A percentile compares a stretch with the other conserved stretches of the same genome.
These are phyloP conservation scores for Mylabris phalerata DNA, from an alignment of 1,140 invertebrate genomes.

Conservation along the genomic window DNA sequence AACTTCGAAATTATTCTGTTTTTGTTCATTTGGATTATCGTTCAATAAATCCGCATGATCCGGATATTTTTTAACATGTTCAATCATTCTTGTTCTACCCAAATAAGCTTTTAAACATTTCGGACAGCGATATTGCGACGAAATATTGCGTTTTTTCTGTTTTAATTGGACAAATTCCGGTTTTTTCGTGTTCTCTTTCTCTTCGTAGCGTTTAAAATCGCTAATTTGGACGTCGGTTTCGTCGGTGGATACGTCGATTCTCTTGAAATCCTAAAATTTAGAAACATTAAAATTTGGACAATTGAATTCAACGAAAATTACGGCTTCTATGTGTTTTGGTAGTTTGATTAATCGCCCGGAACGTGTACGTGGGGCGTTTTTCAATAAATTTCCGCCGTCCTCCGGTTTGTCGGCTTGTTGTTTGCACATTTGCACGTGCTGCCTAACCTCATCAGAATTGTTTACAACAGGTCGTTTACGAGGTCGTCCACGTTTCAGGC, in stretches of 20 bases:
- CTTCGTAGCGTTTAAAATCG: conserved; percentile 29
- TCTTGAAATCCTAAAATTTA: conserved; percentile 32
- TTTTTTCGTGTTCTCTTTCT: conserved; percentile 12
- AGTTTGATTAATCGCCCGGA: conserved; percentile 35
- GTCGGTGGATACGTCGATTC: conserved; percentile 26
- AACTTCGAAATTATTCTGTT: conserved; percentile 24
- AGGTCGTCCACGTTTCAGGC: conserved; percentile 26
- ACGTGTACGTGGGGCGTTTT: conserved; percentile 23
- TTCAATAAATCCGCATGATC: conserved; percentile 47
- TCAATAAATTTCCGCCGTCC: conserved; percentile 9
- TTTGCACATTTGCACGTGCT: not conserved
- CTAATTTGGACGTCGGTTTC: conserved; percentile 25
- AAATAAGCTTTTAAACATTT: conserved; percentile 53
- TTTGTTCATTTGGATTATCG: conserved; percentile 2
- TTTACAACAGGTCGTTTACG: conserved; percentile 20
- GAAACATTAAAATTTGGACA: not conserved
- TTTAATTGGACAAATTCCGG: conserved; percentile 15
- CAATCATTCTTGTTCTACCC: conserved; percentile 48
- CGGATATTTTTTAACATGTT: conserved; percentile 58
- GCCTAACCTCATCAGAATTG: conserved; percentile 1
- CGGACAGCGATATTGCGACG: conserved; percentile 50
- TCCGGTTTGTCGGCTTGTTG: conserved; percentile 5
- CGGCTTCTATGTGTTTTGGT: conserved; percentile 35
- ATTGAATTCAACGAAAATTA: conserved; percentile 9
- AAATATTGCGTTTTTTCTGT: conserved; percentile 46